Percentiles rank a stretch among this genome's conserved stretches.
These are phyloP conservation scores for Cichlasoma orientale DNA, from an alignment of 2,797 vertebrate species.

Conservation along the genomic window DNA sequence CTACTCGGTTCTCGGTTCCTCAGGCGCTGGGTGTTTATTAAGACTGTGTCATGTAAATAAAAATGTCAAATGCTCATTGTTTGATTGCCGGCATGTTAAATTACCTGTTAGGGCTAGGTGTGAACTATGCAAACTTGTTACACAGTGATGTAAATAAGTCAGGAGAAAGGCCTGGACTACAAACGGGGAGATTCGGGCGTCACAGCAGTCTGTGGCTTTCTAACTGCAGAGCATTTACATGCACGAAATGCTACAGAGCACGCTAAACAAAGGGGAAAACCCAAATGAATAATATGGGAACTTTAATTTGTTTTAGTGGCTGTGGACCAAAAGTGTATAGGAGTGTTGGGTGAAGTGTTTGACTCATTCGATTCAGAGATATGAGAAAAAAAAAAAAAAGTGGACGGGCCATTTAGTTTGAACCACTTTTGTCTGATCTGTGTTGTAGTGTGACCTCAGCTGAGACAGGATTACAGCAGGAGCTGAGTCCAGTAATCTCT, in stretches of 20 bases:
- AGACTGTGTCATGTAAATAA: too few species aligned
- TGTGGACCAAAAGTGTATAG: not conserved
- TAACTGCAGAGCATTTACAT: not conserved
- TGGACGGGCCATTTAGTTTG: not conserved
- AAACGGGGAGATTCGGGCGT: not conserved
- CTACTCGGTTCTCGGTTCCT: not conserved
- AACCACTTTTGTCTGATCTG: constrained; percentile 1
- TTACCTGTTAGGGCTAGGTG: not conserved
- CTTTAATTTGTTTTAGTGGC: not conserved
- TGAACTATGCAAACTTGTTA: not conserved
- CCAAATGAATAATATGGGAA: not conserved
- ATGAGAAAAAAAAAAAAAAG: not conserved
- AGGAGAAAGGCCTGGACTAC: not conserved
- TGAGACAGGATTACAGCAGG: constrained; percentile 23
- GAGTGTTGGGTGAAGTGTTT: not conserved
- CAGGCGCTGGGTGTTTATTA: not conserved
- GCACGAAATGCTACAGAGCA: not conserved
- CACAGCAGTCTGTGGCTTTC: not conserved
- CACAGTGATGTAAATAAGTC: constrained; percentile 5
- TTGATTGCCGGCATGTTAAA: not conserved
- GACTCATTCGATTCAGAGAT: not conserved
- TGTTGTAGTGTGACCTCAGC: constrained; percentile 2
- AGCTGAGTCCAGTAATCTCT: constrained; percentile 5
- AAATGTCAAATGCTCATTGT: not conserved
- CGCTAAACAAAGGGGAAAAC: not conserved